Base-by-base conservation (phyloP, 2,797 vertebrate genomes). In the Masticophis lateralis region DNA sequence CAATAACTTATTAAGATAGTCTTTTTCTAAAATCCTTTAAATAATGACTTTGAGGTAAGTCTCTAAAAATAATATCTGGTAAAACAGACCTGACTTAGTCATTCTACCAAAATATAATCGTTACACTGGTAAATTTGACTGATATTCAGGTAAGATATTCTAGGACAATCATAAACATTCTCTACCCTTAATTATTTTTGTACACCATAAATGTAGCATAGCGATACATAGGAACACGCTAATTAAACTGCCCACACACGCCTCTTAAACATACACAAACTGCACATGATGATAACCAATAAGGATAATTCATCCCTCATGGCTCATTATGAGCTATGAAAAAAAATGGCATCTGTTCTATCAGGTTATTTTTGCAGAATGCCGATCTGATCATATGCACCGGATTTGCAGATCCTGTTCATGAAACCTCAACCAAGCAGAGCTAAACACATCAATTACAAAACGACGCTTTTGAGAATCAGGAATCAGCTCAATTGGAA, bases 381-480 rank as follows among this genome's bases (percentile, higher is more conserved):
- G 87, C 61, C 92, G 92, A 88, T 88, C 57, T 90, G 94, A 86
- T 1, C 69, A 51, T 7, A 95, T 32, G 16, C 57, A 79, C 32
- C 59, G 60, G 90, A 56, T 60, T 66, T 94, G 92, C 0, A 10
- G 55, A 53, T 88, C 92, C 88, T 91, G 53, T 55, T 95, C 60
- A 86, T 55, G 53, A 27, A 63, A 95, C 91, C 94, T 91, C 83
- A 91, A 63, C 12, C 92, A 94, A 28, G 32, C 86, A 95, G 92
- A 93, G 56, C 92, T 69, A 91, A 93, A 0, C 88, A 95, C 92
- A 43, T 94, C 94, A 93, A 91, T 60, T 94, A 93, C 93, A 2
- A 88, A 95, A 95, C 79, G 20, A 94, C 22, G 61, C 89, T 89
- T 93, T 27, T 96, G 59, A 92, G 92, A 95, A 91, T 93, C n/a